Evolutionary conservation across 2,888 invertebrate species (phyloP).

Genomic region (Steinernema carpocapsae): DNA sequence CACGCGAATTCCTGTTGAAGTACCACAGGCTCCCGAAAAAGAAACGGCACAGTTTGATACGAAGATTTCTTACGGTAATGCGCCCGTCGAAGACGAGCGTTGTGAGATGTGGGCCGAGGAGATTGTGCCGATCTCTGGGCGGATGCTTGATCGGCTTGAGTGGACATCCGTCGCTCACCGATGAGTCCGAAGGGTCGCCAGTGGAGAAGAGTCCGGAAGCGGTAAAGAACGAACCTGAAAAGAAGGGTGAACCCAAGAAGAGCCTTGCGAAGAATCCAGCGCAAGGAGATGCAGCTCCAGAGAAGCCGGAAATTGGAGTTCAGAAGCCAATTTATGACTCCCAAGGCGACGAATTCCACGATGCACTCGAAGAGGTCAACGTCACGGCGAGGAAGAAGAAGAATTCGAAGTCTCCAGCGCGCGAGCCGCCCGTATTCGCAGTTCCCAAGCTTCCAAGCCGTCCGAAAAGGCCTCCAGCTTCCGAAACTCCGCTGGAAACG

Average conservation of each 20-base stretch:
- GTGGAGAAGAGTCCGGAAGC: background rate
- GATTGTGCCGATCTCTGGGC: conserved; percentile 25
- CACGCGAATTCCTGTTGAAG: conserved; percentile 28
- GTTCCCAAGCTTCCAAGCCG: too few species aligned
- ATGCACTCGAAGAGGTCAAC: background rate
- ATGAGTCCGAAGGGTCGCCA: background rate
- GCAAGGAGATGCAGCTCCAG: too few species aligned
- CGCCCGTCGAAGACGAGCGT: background rate
- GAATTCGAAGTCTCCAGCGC: background rate
- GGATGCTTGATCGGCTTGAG: conserved; percentile 7
- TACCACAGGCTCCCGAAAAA: conserved; percentile 7
- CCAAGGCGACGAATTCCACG: background rate
- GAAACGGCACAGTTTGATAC: background rate
- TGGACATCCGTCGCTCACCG: background rate
- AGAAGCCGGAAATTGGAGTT: background rate
- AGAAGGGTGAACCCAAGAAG: background rate
- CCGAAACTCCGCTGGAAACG: conserved; percentile 21
- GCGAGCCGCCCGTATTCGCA: background rate
- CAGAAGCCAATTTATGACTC: background rate
- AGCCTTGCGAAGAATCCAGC: background rate
- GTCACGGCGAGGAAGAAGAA: conserved; percentile 20
- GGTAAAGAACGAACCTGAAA: background rate
- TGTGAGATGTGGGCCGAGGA: background rate
- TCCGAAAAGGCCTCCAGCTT: background rate
- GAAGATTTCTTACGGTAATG: background rate